Base-by-base conservation (phyloP, 2,888 invertebrate genomes). In the Teinopalpus imperialis region DNA sequence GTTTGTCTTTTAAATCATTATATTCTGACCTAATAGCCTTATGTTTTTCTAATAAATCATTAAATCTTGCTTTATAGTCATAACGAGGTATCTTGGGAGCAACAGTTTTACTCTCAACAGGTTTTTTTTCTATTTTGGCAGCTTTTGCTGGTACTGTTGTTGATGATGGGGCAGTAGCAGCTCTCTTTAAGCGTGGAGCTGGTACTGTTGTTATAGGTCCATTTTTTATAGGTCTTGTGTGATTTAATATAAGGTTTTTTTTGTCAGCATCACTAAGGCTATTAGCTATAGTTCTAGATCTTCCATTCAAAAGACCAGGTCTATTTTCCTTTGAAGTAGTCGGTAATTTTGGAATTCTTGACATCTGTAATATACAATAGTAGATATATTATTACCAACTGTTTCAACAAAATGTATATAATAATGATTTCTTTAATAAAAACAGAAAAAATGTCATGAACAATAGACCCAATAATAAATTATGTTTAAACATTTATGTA, bases 21-120 rank as follows among this genome's bases (percentile, higher is more conserved):
- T 87, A 81, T 57, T 91, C 90, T 36, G 69, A 75, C 60, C 91
- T 91, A 6, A 92, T 69, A 0, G 57, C 66, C 52, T 90, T 90
- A 53, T 92, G 88, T 66, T 93, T 92, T 47, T 91, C 91, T 8
- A 87, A 66, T 36, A 94, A 77, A 56, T 91, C 90, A 61, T 90
- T 81, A 53, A 91, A 91, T 36, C 93, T 90, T 16, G 92, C 92
- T 69, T 93, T 92, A 52, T 90, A 92, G 61, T 93, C 93, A 70
- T 93, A 92, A 0, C 92, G 85, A 3, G 91, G 85, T 35, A 91
- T 90, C 51, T 92, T 90, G 41, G 91, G 91, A 1, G 87, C 86
- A 10, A 74, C 80, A 32, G 68, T 69, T 12, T n/a, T n/a, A n/a
- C n/a, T n/a, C n/a, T n/a, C n/a, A n/a, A n/a, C 4, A 16, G 67